A percentile compares a stretch with the other conserved stretches of the same genome.
Conservation (phyloP, 64 coral and sea anemone species). For the Dendronephthya gigantea region DNA sequence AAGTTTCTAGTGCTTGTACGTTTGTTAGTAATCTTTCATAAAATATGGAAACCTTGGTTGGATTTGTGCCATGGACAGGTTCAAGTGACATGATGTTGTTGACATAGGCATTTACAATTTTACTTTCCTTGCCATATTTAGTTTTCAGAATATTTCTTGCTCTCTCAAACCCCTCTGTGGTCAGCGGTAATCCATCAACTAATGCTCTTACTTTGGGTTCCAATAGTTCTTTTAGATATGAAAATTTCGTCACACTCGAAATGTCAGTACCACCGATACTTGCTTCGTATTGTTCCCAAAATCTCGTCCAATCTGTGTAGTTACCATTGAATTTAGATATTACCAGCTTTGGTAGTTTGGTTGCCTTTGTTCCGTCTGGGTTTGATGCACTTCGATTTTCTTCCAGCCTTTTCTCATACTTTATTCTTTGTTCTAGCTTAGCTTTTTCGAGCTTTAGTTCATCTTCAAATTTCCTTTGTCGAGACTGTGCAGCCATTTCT, state of each 20-base stretch:
- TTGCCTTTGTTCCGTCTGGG: background rate
- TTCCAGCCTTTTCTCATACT: background rate
- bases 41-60: background rate
- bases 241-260: background rate
- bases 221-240: background rate
- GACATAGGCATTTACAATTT: background rate
- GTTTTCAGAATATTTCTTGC: background rate
- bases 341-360: background rate
- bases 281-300: background rate
- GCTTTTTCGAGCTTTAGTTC: background rate
- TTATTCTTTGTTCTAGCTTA: background rate
- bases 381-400: background rate
- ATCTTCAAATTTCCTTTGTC: background rate
- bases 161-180: background rate
- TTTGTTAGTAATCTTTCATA: background rate
- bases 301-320: background rate
- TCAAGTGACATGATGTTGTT: background rate
- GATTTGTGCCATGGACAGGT: background rate
- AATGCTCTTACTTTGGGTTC: background rate
- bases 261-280: background rate
- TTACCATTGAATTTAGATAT: background rate
- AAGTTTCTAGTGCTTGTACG: background rate
- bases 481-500: background rate
- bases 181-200: background rate
- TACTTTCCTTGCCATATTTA: background rate